Evolutionary conservation across 2,888 invertebrate genomes (phyloP).

Genomic region (Nemotelus pantherinus): DNA sequence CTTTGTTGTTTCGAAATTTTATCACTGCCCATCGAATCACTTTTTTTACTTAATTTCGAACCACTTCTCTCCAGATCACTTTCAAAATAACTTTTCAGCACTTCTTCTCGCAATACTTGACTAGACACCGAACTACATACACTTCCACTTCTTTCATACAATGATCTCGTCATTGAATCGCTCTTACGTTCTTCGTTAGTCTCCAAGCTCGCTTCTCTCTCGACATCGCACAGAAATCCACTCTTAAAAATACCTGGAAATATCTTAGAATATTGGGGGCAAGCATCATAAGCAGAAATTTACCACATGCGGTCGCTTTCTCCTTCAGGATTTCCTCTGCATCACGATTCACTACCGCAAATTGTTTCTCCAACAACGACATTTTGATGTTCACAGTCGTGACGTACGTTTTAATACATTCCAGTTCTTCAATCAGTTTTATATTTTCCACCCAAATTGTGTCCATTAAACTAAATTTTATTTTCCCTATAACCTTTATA

Average conservation of each 20-base stretch:
- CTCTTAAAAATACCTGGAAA: constrained; percentile 16
- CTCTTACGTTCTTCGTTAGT: constrained; percentile 7
- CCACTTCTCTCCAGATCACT: not conserved
- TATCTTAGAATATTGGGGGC: not conserved
- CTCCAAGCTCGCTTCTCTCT: not conserved
- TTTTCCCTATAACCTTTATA: constrained; percentile 58
- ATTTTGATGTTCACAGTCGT: constrained; percentile 47
- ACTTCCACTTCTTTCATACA: not conserved
- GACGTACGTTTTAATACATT: constrained; percentile 46
- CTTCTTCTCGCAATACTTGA: not conserved
- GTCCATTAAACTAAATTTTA: constrained; percentile 56
- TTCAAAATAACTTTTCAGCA: constrained; percentile 1
- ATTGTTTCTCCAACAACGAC: constrained; percentile 45
- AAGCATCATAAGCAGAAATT: constrained; percentile 4
- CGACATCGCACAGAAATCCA: not conserved
- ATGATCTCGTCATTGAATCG: not conserved
- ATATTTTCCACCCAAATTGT: constrained; percentile 58
- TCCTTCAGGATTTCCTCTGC: constrained; percentile 37
- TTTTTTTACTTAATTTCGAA: not conserved
- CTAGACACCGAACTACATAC: constrained; percentile 15
- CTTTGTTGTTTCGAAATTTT: too few species aligned
- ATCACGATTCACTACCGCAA: constrained; percentile 26
- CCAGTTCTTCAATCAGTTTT: constrained; percentile 55
- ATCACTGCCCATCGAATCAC: too few species aligned
- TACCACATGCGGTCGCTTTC: constrained; percentile 46